Conservation (phyloP, 1,140 invertebrate genomes). For the Papilio polyxenes region DNA sequence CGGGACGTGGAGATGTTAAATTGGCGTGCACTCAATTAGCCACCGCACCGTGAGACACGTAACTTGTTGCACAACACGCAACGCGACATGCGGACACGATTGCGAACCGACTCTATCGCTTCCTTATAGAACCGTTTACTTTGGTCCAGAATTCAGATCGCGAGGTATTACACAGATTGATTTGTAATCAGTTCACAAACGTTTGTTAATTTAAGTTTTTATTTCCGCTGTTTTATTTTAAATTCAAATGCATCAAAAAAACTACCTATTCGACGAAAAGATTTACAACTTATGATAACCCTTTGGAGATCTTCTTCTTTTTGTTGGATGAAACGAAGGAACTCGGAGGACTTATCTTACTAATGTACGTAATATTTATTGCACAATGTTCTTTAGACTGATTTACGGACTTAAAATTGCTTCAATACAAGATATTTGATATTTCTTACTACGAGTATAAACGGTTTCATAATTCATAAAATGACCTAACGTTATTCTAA, state of each 20-base stretch:
- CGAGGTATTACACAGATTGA: neutral
- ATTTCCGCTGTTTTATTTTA: neutral
- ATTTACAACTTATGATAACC: too few relatives aligned
- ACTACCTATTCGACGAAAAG: too few relatives aligned
- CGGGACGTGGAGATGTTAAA: constrained; percentile 6
- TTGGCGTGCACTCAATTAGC: constrained; percentile 14
- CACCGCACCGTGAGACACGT: neutral
- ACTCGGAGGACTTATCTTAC: too few relatives aligned
- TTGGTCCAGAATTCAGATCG: neutral
- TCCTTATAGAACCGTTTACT: constrained; percentile 15
- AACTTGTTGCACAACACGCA: neutral
- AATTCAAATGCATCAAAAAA: too few relatives aligned
- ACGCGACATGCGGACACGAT: constrained; percentile 3
- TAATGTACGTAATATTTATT: too few relatives aligned
- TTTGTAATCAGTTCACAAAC: neutral
- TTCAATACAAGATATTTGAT: neutral
- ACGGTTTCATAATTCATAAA: neutral
- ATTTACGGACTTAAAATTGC: neutral
- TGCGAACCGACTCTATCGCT: neutral
- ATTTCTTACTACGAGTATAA: neutral
- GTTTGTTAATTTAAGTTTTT: neutral
- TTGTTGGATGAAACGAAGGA: too few relatives aligned
- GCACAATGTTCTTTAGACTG: neutral
- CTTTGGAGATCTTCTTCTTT: too few relatives aligned
- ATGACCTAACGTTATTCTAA: constrained; percentile 26